Base-by-base conservation (phyloP, 2,113 vertebrate genomes). In the Cyprinodon brontotheroides region DNA sequence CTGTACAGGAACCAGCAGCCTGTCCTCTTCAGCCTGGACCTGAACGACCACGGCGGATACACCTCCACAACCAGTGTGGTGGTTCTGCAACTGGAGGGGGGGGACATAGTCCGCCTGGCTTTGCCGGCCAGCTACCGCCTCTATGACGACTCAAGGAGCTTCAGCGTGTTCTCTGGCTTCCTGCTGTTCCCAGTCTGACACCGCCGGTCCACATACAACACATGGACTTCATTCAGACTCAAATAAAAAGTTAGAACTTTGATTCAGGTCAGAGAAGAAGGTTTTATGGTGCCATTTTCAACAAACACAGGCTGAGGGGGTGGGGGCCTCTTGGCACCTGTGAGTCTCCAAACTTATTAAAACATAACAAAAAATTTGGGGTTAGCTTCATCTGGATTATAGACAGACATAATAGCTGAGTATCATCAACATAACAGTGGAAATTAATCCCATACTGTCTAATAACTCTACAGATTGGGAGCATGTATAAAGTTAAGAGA, bases 31-130 rank as follows among this genome's bases (percentile, higher is more conserved):
- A 90, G 37, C 75, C 86, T 93, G 57, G 69, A 83, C 47, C 88
- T 93, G n/a, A 93, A 93, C 14, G 68, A 81, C 78, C 92, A 93
- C 4, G 90, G 92, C 0, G 92, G 92, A 62, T 92, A 93, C 22
- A 61, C 89, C 17, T 83, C 79, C 43, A 66, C 57, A 0, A 83
- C 83, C 39, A 75, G 57, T 2, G 13, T 74, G 0, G 53, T 88
- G n/a, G 61, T 66, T 0, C 86, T 93, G 71, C 75, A 61, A 65
- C 84, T 93, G 48, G 81, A 89, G 48, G 15, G 3, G 14, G 88
- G 79, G 0, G 89, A 93, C 76, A 0, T 0, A 0, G 80, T 91
- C 3, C 74, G 41, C 20, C 88, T 92, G 37, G 11, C 84, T 3
- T 75, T 93, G 63, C 92, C 92, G 0, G 90, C 87, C 36, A 90